Base-by-base conservation (phyloP, 2,113 vertebrate species). In the Melanotaenia duboulayi region DNA sequence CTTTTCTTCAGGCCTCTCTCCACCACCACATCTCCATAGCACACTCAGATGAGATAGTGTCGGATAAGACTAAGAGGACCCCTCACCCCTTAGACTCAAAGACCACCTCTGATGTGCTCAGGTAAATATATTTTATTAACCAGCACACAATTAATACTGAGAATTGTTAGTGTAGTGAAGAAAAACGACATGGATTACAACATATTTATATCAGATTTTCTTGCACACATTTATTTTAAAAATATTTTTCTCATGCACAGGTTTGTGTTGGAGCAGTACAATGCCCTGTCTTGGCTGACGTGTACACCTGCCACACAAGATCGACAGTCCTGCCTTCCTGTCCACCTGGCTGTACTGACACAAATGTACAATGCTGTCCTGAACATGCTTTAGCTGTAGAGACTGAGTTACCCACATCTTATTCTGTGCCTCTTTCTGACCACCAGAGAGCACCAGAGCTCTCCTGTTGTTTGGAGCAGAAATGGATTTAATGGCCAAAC, bases 211-310 rank as follows among this genome's bases (percentile, higher is more conserved):
- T 40, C 22, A 61, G 17, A 14, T 16, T 16, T 16, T 19, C 4
- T 48, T n/a, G 5, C 17, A 48, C n/a, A n/a, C 17, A 19, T 48
- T 19, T 6, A 19, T 19, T 1, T 5, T n/a, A n/a, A 28, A 62
- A 25, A 39, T 49, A 56, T 32, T 17, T 6, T 74, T 59, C 56
- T 17, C 11, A 6, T 39, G 22, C 11, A 0, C 48, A 99, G 97
- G 96, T 99, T 98, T 65, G 98, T 99, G 48, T 81, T 99, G 95
- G 97, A 99, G 95, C 97, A 99, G 96, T 99, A 98, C 92, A 99
- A 99, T 78, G 97, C 97, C 94, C 97, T 99, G 90, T 99, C 97
- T 90, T 99, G 97, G 97, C 95, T 99, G 94, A 99, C 97, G 0
- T 99, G 97, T 82, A 97, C 96, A 65, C 98, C 98, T 50, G 96